These are phyloP conservation scores for Nyctibius bracteatus DNA, from an alignment of 2,113 vertebrate species.

Conservation along the genomic window DNA sequence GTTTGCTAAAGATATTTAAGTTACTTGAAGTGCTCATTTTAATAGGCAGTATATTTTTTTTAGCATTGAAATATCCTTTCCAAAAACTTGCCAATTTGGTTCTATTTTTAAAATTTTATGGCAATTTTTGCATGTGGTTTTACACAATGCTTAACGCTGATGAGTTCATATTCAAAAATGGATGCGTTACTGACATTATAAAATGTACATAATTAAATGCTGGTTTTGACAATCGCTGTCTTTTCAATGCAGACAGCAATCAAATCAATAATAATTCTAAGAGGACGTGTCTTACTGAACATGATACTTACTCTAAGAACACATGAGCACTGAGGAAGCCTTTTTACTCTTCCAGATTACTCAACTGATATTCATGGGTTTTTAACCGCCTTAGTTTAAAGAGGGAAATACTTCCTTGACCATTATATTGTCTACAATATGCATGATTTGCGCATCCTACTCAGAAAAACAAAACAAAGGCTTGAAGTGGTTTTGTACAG, in stretches of 20 bases:
- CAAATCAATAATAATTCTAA: neutral
- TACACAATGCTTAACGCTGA: slow-evolving; percentile 59
- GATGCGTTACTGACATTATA: slow-evolving; percentile 45
- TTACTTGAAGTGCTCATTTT: slow-evolving; percentile 73
- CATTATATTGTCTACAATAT: slow-evolving; percentile 49
- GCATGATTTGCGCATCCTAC: slow-evolving; percentile 64
- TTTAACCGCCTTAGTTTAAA: slow-evolving; percentile 62
- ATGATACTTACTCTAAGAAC: slow-evolving; percentile 24
- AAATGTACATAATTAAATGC: slow-evolving; percentile 59
- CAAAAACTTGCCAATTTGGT: slow-evolving; percentile 58
- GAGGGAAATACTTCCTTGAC: slow-evolving; percentile 32
- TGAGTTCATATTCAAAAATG: slow-evolving; percentile 39
- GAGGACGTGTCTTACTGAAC: neutral
- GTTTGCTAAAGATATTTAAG: slow-evolving; percentile 71
- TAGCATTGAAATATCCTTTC: slow-evolving; percentile 56
- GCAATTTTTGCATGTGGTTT: slow-evolving; percentile 62
- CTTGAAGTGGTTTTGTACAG: slow-evolving; percentile 42
- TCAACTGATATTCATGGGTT: slow-evolving; percentile 9
- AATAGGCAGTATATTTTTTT: slow-evolving; percentile 63
- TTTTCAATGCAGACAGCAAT: slow-evolving; percentile 37
- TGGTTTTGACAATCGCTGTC: slow-evolving; percentile 68
- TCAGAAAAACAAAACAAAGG: slow-evolving; percentile 13
- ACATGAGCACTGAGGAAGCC: slow-evolving; percentile 10
- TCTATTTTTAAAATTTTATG: slow-evolving; percentile 49
- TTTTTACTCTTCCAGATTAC: slow-evolving; percentile 50